Evolutionary conservation across 2,797 vertebrate species (phyloP).

Genomic region (Protosalanx chinensis): DNA sequence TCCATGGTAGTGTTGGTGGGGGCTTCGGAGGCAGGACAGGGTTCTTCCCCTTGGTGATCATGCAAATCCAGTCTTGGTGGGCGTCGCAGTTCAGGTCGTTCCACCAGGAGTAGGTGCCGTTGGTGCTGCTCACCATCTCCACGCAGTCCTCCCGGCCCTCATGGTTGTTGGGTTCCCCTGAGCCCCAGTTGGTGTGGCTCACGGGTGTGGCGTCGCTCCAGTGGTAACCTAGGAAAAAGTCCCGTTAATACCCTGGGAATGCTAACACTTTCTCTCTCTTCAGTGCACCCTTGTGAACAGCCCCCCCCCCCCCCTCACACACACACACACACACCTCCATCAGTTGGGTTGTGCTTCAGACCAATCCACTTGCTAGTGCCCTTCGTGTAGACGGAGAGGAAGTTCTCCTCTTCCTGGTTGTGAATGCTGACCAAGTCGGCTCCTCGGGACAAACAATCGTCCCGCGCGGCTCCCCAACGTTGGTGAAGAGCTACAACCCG

Average conservation of each 20-base stretch:
- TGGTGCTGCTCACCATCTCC: conserved; percentile 72
- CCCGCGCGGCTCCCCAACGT: conserved; percentile 64
- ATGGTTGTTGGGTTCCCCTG: conserved; percentile 74
- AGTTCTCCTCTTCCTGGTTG: conserved; percentile 66
- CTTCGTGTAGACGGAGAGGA: conserved; percentile 65
- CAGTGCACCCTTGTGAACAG: neutral
- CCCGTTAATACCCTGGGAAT: no score
- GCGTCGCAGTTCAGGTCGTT: conserved; percentile 78
- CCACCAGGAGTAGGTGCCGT: conserved; percentile 72
- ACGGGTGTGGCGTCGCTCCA: conserved; percentile 72
- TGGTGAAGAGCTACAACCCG: conserved; percentile 69
- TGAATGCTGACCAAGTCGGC: conserved; percentile 75
- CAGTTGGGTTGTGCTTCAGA: conserved; percentile 63
- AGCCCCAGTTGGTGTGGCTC: conserved; percentile 77
- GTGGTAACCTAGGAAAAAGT: conserved; percentile 61
- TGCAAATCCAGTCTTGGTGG: conserved; percentile 78
- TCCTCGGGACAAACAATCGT: conserved; percentile 70
- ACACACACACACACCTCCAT: conserved; percentile 60
- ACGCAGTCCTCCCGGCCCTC: conserved; percentile 74
- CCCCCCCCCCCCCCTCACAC: neutral
- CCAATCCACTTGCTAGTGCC: conserved; percentile 76
- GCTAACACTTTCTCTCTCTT: no score
- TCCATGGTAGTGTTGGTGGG: conserved; percentile 66
- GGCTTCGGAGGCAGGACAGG: conserved; percentile 66
- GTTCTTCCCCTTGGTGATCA: conserved; percentile 67